A percentile compares a stretch with the other conserved stretches of the same genome.
Conservation (phyloP, 2,113 vertebrate genomes). For the Channa argus region DNA sequence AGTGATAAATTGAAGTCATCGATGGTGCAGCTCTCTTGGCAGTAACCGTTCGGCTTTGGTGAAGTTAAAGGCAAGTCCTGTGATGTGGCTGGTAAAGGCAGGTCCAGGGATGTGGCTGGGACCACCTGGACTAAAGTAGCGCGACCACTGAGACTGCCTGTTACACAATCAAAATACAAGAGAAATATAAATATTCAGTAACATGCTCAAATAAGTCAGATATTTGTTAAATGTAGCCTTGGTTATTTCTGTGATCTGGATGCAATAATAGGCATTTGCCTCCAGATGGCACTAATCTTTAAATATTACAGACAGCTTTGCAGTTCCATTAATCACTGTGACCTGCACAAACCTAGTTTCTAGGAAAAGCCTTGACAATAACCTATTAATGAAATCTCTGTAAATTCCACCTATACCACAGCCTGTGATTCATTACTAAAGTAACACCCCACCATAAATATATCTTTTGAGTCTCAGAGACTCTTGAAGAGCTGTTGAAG, state of each 20-base stretch:
- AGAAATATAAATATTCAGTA: neutral
- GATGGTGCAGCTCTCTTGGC: conserved; percentile 31
- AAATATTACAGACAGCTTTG: too few relatives aligned
- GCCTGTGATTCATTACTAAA: neutral
- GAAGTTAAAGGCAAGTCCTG: conserved; percentile 2
- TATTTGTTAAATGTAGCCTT: neutral
- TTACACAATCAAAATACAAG: neutral
- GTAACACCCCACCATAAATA: too few relatives aligned
- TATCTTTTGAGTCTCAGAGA: too few relatives aligned
- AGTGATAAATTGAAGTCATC: conserved; percentile 6
- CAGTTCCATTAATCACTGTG: too few relatives aligned
- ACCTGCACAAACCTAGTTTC: too few relatives aligned
- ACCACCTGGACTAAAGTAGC: neutral
- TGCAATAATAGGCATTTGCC: neutral
- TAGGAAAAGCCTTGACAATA: too few relatives aligned
- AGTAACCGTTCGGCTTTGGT: conserved; percentile 29
- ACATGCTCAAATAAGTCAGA: neutral
- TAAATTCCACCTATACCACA: too few relatives aligned
- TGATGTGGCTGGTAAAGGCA: neutral
- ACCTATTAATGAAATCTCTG: too few relatives aligned
- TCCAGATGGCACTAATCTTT: conserved; percentile 1
- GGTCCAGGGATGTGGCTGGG: neutral
- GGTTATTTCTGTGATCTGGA: neutral
- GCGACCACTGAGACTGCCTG: conserved; percentile 15
- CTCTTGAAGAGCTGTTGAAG: neutral